Percentiles rank a stretch among this genome's conserved stretches.
phyloP scores from a whole-genome alignment of 2,797 vertebrate genomes.

The Gallinago nigripennis region DNA sequence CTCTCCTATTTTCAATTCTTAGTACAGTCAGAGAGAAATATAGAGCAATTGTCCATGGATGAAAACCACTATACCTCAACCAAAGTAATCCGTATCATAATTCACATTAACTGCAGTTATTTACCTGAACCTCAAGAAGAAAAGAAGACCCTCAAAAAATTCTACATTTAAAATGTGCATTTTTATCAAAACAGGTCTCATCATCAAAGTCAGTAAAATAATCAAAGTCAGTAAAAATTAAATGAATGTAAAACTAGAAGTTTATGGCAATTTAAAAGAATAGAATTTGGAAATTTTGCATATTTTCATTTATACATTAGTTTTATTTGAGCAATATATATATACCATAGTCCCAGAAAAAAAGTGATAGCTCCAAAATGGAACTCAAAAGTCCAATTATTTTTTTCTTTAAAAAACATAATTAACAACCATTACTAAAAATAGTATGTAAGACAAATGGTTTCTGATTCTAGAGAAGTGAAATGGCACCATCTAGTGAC shows the following conservation, averaged over 20 bases:
- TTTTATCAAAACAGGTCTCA: not conserved
- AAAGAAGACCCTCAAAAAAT: not conserved
- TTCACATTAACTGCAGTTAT: not conserved
- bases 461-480: not conserved
- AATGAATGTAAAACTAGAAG: not conserved
- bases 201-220: not conserved
- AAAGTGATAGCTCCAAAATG: not conserved
- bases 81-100: not conserved
- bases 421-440: not conserved
- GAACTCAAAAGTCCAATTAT: not conserved
- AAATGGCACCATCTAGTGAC: slow-evolving; percentile 56
- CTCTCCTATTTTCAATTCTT: not conserved
- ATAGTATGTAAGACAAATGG: accelerated
- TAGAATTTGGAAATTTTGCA: not conserved
- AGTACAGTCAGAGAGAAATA: not conserved
- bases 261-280: not conserved
- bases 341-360: not conserved
- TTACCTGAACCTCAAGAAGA: not conserved
- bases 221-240: too few species aligned
- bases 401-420: not conserved
- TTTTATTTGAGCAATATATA: not conserved
- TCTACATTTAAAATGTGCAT: not conserved
- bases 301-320: not conserved
- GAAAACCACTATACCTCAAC: not conserved
- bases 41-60: not conserved